Conservation (phyloP, 1,140 invertebrate genomes). For the Brachionus calyciflorus region DNA sequence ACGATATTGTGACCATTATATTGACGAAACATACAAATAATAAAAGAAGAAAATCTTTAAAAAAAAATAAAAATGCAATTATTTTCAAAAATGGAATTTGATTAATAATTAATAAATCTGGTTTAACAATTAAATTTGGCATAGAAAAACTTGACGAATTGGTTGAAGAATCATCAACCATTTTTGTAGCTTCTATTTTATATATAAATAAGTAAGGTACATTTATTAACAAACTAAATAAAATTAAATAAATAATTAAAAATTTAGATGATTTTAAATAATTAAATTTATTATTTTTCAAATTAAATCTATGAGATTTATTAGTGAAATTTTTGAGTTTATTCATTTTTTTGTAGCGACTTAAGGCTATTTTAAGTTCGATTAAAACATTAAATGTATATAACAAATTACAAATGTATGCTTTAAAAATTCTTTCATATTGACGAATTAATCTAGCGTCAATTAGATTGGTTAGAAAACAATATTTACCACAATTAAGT, state of each 20-base stretch:
- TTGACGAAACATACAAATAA: not conserved
- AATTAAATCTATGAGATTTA: not conserved
- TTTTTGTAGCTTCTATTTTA: not conserved
- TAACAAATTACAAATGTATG: not conserved
- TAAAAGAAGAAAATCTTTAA: constrained; percentile 16
- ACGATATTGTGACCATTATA: not conserved
- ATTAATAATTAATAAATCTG: not conserved
- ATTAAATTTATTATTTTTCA: not conserved
- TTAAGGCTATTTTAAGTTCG: not conserved
- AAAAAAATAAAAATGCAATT: constrained; percentile 5
- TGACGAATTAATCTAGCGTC: not conserved
- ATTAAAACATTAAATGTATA: constrained; percentile 14
- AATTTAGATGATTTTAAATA: not conserved
- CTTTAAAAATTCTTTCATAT: constrained; percentile 21
- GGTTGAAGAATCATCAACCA: not conserved
- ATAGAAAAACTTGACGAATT: not conserved
- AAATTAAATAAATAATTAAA: not conserved
- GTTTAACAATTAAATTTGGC: not conserved
- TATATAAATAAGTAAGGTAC: constrained; percentile 1
- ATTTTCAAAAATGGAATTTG: not conserved
- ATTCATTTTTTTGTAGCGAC: not conserved
- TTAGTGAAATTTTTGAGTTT: constrained; percentile 5
- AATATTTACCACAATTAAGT: not conserved
- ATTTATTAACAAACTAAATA: constrained; percentile 5
- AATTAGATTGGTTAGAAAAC: not conserved